Conservation (phyloP, 2,113 vertebrate genomes). For the Papio anubis region DNA sequence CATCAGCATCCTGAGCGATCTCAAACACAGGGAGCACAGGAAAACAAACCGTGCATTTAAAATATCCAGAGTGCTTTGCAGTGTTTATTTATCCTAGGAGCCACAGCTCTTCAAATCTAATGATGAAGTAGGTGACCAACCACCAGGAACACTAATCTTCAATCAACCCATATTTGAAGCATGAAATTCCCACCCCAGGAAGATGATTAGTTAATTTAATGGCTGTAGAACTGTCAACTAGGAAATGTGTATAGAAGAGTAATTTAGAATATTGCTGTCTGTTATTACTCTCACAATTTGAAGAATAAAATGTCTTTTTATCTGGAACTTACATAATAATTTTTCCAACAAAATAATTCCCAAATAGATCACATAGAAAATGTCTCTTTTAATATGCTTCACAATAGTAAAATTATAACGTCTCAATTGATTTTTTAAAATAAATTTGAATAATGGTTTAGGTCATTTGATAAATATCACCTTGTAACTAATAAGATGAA, state of each 20-base stretch:
- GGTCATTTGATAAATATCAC: neutral
- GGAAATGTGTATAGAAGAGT: conserved; percentile 42
- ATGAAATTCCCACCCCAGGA: conserved; percentile 62
- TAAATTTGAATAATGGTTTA: neutral
- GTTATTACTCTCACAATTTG: conserved; percentile 27
- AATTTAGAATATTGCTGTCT: conserved; percentile 31
- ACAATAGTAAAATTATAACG: neutral
- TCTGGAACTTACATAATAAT: conserved; percentile 47
- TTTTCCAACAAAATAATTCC: conserved; percentile 48
- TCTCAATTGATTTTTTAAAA: neutral
- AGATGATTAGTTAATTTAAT: conserved; percentile 78
- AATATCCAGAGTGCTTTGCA: conserved; percentile 62
- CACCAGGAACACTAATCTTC: conserved; percentile 67
- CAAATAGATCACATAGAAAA: conserved; percentile 31
- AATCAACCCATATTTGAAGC: conserved; percentile 73
- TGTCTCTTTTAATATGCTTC: neutral
- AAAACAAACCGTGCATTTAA: conserved; percentile 57
- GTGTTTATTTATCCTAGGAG: conserved; percentile 57
- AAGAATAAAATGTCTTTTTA: conserved; percentile 33
- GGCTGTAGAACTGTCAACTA: conserved; percentile 62
- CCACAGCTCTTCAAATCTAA: conserved; percentile 57
- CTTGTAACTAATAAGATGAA: neutral
- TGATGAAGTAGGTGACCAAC: conserved; percentile 67
- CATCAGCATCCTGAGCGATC: neutral
- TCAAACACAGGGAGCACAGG: neutral